Evolutionary conservation across 1,140 invertebrate species (phyloP), one percentile per base, ranked within the genome.

Genomic region (Pemphigus obesinymphae): DNA sequence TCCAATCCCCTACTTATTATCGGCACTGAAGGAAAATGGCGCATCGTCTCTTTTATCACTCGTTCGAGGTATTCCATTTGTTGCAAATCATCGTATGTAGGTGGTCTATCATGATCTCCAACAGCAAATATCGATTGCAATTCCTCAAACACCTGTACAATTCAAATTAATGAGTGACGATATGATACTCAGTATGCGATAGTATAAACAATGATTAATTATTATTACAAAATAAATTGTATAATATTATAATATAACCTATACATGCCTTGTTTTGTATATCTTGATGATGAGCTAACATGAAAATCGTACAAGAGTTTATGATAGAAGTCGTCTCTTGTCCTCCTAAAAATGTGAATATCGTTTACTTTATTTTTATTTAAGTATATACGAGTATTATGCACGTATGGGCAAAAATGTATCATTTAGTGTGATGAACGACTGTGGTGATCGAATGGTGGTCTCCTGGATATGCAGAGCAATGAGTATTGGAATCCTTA

Each of bases 21-120:
- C 3, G 90, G 90, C 0, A 92, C 90, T 26, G 90, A 88, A 3
- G 91, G 91, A 84, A 88, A 91, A 5, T 92, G 82, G 66, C 91
- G 84, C 10, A 91, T 83, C 1, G 89, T 85, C 86, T 92, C 91
- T 85, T 91, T 92, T 43, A 92, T 89, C 78, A 89, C 90, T 82
- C 89, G 88, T 83, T 92, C 92, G 34, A 92, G 83, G 84, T 92
- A 92, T 83, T 89, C 89, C 83, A 91, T 84, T 75, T 89, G 84
- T 43, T 86, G 86, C 11, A 91, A 82, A 83, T 90, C 89, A 3
- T 89, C 87, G 80, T 86, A 87, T 20, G 87, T 88, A 1, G 87
- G 84, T 31, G 85, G 34, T 15, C 85, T 73, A 20, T 85, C 70
- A 81, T 43, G 48, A 83, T 76, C 85, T 11, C 82, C 83, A 0